Base-by-base conservation (phyloP, 2,113 vertebrate species). In the Microtus montanus region DNA sequence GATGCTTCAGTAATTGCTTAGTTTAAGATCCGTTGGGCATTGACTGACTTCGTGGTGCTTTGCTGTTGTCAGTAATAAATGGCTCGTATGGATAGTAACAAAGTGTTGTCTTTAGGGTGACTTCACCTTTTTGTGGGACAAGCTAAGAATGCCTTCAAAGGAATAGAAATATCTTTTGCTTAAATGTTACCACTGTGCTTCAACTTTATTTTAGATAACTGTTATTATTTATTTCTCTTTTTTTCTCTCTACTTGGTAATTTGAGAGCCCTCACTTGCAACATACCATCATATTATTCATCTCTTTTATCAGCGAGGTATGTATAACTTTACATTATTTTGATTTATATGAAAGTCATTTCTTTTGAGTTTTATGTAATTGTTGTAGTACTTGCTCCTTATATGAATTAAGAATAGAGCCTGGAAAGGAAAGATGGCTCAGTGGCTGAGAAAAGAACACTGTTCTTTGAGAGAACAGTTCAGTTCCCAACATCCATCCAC, bases 211-310 rank as follows among this genome's bases (percentile, higher is more conserved):
- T 84, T 70, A 24, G 20, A 77, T n/a, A 92, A 35, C 52, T 75
- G 44, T 83, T 17, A 4, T n/a, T 70, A 70, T 96, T 82, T 87
- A 4, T 17, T 63, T 70, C 33, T 54, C 83, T 22, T 49, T 87
- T 94, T 73, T 83, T 85, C n/a, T 47, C 0, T 93, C 66, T 33
- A n/a, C 86, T 52, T 92, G 92, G 24, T 90, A 47, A 96, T 89
- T 98, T 33, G 93, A 99, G 99, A 98, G 95, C 99, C 99, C 66
- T 99, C 99, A 17, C 98, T 99, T 90, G 99, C 99, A n/a, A 98
- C 99, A 0, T 99, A 98, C 2, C 61, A 98, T 80, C 98, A 99
- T 94, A 12, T 99, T 79, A 97, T 99, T 85, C 87, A 4, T 0
- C 35, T 99, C 28, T 99, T 99, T 89, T 98, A 98, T 97, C 99